Conservation (phyloP, 1,140 invertebrate species). For the Dermatophagoides farinae region DNA sequence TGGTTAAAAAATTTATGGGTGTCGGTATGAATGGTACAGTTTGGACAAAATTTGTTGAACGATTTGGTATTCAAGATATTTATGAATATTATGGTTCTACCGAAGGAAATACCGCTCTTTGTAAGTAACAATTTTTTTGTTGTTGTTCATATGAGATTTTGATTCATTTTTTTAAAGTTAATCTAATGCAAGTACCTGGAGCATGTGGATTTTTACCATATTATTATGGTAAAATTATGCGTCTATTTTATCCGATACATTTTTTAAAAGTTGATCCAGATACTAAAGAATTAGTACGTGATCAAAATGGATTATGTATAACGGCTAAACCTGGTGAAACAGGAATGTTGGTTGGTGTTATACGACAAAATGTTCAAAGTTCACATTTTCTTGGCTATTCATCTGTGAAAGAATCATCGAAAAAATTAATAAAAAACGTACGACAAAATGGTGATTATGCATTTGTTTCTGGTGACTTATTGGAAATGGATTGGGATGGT, state of each 20-base stretch:
- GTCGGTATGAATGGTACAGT: constrained; percentile 89
- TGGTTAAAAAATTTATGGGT: constrained; percentile 67
- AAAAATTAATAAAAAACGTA: constrained; percentile 79
- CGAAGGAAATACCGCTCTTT: constrained; percentile 31
- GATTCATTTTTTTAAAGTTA: constrained; percentile 36
- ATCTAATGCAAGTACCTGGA: constrained; percentile 69
- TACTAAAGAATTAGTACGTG: constrained; percentile 27
- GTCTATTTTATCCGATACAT: constrained; percentile 53
- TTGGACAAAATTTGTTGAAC: constrained; percentile 70
- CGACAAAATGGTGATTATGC: constrained; percentile 71
- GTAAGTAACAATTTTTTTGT: constrained; percentile 19
- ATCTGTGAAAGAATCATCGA: constrained; percentile 70
- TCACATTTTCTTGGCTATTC: constrained; percentile 55
- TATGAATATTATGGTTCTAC: constrained; percentile 34
- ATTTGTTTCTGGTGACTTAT: constrained; percentile 50
- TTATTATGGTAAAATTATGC: constrained; percentile 35
- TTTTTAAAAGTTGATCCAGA: constrained; percentile 34
- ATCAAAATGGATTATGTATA: constrained; percentile 31
- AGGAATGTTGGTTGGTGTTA: constrained; percentile 91
- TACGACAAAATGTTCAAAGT: constrained; percentile 42
- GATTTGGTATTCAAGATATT: constrained; percentile 28
- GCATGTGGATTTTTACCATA: constrained; percentile 83
- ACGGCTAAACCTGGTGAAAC: constrained; percentile 49
- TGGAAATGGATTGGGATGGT: constrained; percentile 32
- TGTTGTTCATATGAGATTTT: background rate